Evolutionary conservation across 2,113 vertebrate species (phyloP).

Genomic region (Lutjanus erythropterus): DNA sequence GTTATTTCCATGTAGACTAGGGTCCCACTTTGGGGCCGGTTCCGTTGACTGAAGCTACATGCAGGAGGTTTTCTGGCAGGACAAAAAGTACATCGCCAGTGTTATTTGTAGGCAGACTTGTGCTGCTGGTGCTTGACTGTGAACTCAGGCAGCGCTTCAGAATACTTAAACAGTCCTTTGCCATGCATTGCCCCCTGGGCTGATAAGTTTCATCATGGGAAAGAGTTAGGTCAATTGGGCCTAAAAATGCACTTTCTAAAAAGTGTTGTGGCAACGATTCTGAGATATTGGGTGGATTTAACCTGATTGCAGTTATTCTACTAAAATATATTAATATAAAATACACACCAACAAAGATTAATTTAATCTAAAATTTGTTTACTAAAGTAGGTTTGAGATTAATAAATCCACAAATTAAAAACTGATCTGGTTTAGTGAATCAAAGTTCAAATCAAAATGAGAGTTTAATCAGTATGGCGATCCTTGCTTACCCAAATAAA

Average conservation of each 20-base stretch:
- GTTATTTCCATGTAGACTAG: constrained; percentile 50
- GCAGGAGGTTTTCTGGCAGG: constrained; percentile 34
- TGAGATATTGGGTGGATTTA: neutral
- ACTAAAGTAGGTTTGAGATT: too few relatives aligned
- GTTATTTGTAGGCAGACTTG: constrained; percentile 56
- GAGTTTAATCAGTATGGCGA: too few relatives aligned
- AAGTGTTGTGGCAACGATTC: constrained; percentile 1
- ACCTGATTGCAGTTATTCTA: neutral
- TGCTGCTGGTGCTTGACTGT: constrained; percentile 40
- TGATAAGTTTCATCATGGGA: constrained; percentile 37
- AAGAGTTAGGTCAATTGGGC: constrained; percentile 26
- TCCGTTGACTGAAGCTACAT: constrained; percentile 30
- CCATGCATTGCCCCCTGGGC: constrained; percentile 26
- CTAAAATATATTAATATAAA: neutral
- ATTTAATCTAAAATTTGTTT: too few relatives aligned
- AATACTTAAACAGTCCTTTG: constrained; percentile 46
- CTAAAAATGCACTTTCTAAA: constrained; percentile 22
- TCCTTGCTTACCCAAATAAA: too few relatives aligned
- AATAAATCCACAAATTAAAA: too few relatives aligned
- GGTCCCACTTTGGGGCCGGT: constrained; percentile 23
- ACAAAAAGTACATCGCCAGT: constrained; percentile 37
- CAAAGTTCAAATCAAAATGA: too few relatives aligned
- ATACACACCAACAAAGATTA: too few relatives aligned
- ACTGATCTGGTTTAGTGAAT: too few relatives aligned
- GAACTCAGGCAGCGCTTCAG: constrained; percentile 31